Evolutionary conservation across 2,888 invertebrate genomes (phyloP).

Genomic region (Hanleya hanleyi): DNA sequence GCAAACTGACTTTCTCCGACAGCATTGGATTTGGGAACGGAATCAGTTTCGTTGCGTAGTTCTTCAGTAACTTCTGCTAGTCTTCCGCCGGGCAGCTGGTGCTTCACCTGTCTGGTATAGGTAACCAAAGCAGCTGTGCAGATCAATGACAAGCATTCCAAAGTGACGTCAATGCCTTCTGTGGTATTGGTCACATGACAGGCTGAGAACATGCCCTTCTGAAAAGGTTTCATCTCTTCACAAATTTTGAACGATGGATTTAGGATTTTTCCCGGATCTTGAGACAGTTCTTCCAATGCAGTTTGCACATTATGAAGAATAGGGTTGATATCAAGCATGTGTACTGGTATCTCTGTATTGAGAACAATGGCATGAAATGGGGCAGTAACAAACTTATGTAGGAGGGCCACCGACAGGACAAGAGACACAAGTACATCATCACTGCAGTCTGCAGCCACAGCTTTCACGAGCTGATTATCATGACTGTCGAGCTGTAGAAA

Average conservation of each 20-base stretch:
- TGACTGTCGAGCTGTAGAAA: background rate
- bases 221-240: background rate
- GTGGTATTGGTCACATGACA: background rate
- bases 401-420: background rate
- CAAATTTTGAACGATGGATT: background rate
- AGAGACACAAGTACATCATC: background rate
- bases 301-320: background rate
- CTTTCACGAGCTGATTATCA: background rate
- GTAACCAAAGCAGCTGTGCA: background rate
- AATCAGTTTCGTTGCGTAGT: background rate
- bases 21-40: background rate
- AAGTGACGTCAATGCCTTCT: background rate
- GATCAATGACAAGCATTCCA: background rate
- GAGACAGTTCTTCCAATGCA: background rate
- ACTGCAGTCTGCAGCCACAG: background rate
- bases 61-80: background rate
- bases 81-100: background rate
- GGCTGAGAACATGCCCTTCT: background rate
- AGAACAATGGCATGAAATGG: background rate
- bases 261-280: background rate
- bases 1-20: background rate
- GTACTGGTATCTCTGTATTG: background rate
- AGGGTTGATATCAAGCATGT: background rate
- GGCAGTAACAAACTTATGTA: background rate
- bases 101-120: background rate